Evolutionary conservation across 35 echinoderm and acorn worm species (phyloP).

Genomic region (Ophioderma brevispina): DNA sequence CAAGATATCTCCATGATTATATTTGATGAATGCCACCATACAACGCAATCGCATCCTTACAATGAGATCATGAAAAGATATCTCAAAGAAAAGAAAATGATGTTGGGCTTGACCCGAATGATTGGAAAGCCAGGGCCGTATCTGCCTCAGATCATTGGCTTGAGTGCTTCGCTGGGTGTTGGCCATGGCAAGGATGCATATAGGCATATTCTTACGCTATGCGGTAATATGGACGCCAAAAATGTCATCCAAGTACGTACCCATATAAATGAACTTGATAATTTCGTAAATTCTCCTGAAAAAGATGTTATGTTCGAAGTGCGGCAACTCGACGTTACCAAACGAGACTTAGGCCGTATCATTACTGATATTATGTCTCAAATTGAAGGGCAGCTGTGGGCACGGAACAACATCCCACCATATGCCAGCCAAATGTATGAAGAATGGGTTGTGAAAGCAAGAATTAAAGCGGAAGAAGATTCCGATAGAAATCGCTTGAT

Average conservation of each 20-base stretch:
- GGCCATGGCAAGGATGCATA: conserved; percentile 25
- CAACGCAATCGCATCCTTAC: conserved; percentile 61
- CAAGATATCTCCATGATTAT: conserved; percentile 47
- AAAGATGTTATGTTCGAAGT: not conserved
- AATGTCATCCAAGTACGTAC: conserved; percentile 18
- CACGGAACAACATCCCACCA: not conserved
- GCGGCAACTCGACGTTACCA: not conserved
- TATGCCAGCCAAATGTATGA: conserved; percentile 56
- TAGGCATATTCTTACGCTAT: conserved; percentile 53
- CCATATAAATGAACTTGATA: conserved; percentile 8
- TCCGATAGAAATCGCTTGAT: not conserved
- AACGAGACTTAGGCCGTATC: conserved; percentile 3
- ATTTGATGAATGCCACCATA: conserved; percentile 76
- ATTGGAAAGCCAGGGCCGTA: not conserved
- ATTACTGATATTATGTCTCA: conserved; percentile 18
- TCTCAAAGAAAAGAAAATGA: conserved; percentile 45
- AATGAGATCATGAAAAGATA: conserved; percentile 68
- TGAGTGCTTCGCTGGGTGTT: conserved; percentile 53
- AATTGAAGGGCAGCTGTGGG: conserved; percentile 2
- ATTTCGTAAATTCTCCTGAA: conserved; percentile 34
- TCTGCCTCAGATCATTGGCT: conserved; percentile 64
- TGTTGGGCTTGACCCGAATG: not conserved
- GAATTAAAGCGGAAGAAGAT: conserved; percentile 25
- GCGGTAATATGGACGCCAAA: conserved; percentile 54
- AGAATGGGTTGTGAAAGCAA: conserved; percentile 46